Evolutionary conservation across 2,113 vertebrate species (phyloP).

Genomic region (Elgaria multicarinata): DNA sequence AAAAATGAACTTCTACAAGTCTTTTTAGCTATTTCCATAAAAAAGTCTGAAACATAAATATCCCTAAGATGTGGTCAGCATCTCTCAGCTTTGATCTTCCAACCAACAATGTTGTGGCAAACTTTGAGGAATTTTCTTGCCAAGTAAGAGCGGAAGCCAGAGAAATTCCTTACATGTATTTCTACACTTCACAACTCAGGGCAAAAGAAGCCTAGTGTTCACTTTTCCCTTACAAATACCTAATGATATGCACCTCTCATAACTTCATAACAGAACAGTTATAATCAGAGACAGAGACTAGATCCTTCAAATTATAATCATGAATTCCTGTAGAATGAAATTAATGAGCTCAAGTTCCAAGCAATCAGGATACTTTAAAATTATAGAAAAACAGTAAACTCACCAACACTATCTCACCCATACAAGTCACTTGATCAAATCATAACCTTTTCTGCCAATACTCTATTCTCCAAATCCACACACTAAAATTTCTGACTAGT

Average conservation of each 20-base stretch:
- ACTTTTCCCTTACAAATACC: conserved; percentile 21
- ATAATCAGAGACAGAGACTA: neutral
- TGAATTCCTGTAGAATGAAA: neutral
- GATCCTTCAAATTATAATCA: neutral
- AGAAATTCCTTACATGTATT: conserved; percentile 3
- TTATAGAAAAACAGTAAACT: fast-evolving
- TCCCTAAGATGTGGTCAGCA: neutral
- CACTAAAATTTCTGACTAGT: neutral
- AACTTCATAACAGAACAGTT: neutral
- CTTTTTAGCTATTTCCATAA: neutral
- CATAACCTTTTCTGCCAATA: neutral
- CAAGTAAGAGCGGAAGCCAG: conserved; percentile 20
- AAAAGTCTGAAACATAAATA: conserved; percentile 14
- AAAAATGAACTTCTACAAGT: neutral
- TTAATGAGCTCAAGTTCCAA: fast-evolving
- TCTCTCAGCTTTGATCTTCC: conserved; percentile 34
- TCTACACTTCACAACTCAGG: conserved; percentile 33
- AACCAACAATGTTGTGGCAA: conserved; percentile 34
- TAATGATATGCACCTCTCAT: conserved; percentile 46
- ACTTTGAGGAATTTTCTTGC: conserved; percentile 39
- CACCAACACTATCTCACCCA: too few relatives aligned
- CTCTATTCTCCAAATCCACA: neutral
- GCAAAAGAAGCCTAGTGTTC: conserved; percentile 20
- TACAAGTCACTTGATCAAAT: neutral
- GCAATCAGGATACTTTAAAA: neutral